Base-by-base conservation (phyloP, 2,797 vertebrate genomes). In the Parambassis ranga region DNA sequence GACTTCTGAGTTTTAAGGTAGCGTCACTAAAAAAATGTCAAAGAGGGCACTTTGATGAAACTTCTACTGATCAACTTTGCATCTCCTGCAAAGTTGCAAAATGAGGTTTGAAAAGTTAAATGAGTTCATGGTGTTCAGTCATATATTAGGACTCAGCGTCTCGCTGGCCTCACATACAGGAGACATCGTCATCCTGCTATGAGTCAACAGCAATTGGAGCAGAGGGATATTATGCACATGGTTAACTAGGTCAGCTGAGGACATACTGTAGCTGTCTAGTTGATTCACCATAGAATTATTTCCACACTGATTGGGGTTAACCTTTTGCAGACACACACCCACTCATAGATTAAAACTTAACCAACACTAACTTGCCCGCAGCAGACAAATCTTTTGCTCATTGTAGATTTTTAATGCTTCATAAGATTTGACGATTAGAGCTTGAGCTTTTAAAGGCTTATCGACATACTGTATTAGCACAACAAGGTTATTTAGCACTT, bases 151-250 rank as follows among this genome's bases (percentile, higher is more conserved):
- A 71, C 53, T 75, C 64, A 63, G 56, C 53, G 51, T 69, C 68
- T 74, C 28, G 32, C 18, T 63, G 46, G 47, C 58, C 55, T 75
- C 62, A 41, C 62, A 71, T 65, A 43, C 63, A 51, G 37, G 44
- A 75, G 61, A 60, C 65, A 52, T 58, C 57, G 23, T 82, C 76
- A 66, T 73, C 31, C 70, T 59, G 41, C 61, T 48, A 39, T 65
- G 78, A 81, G 72, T 85, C 84, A 83, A 84, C 79, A 69, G 82
- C 80, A 79, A 73, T 9, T 59, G 68, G 65, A 81, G 76, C 66
- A 71, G 59, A 71, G 70, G 55, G 63, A 79, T 72, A 78, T 67
- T 80, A 75, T 77, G 71, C 69, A 69, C 67, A 73, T 52, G 53
- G 52, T 79, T 77, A 85, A 81, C 80, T 79, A 63, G 83, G 80